These are phyloP conservation scores for Pygocentrus nattereri DNA, from an alignment of 2,797 vertebrate species.

Conservation along the genomic window DNA sequence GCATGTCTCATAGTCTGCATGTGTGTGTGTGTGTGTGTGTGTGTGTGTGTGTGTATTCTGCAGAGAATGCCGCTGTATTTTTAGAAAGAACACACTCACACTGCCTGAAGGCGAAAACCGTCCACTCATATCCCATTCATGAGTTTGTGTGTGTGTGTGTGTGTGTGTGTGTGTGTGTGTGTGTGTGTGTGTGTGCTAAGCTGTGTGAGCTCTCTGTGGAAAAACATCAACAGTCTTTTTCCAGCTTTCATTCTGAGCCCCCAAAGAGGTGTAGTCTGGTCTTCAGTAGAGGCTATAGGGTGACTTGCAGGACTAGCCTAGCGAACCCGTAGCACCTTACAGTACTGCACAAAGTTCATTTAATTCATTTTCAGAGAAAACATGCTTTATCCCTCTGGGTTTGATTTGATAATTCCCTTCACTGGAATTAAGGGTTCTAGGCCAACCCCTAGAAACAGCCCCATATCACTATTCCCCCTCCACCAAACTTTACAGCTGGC, in stretches of 20 bases:
- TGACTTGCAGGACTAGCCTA: neutral
- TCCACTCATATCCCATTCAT: constrained; percentile 37
- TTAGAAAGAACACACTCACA: constrained; percentile 43
- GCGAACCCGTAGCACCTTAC: neutral
- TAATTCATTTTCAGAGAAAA: too few relatives aligned
- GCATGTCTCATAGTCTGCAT: neutral
- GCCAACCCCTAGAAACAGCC: too few relatives aligned
- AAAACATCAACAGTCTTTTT: constrained; percentile 10
- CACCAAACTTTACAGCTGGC: too few relatives aligned
- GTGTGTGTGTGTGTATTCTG: constrained; percentile 19
- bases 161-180: constrained; percentile 40
- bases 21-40: neutral
- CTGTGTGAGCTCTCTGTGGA: neutral
- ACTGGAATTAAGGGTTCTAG: too few relatives aligned
- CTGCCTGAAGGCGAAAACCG: constrained; percentile 29
- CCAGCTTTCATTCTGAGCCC: neutral
- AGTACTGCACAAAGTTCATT: too few relatives aligned
- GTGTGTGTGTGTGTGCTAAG: constrained; percentile 26
- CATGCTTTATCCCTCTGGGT: too few relatives aligned
- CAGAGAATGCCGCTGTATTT: constrained; percentile 43
- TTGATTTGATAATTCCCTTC: too few relatives aligned
- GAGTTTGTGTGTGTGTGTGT: constrained; percentile 38
- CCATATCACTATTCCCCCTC: too few relatives aligned
- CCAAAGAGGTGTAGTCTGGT: neutral
- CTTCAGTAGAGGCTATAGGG: neutral